A percentile compares a stretch with the other conserved stretches of the same genome.
phyloP scores from a whole-genome alignment of 92 coral and sea anemone species.

The Pocillopora meandrina region DNA sequence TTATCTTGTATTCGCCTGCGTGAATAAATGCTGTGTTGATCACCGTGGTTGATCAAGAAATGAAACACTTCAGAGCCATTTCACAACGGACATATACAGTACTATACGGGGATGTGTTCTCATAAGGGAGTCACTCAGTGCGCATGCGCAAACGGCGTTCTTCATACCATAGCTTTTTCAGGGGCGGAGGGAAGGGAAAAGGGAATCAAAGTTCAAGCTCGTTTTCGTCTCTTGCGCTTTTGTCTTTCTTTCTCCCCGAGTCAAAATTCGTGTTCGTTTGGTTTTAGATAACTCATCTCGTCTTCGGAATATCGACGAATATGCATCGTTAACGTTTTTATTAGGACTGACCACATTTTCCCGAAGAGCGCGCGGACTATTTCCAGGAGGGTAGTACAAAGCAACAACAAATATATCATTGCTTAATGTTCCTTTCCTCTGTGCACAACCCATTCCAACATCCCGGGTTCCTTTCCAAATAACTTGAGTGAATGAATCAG shows the following conservation, averaged over 20 bases:
- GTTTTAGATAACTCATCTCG: slow-evolving; percentile 39
- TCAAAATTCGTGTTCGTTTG: neutral
- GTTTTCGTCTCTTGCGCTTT: neutral
- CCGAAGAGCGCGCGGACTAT: slow-evolving; percentile 75
- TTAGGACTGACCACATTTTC: slow-evolving; percentile 82
- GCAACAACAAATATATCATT: slow-evolving; percentile 94
- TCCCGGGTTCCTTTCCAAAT: slow-evolving; percentile 90
- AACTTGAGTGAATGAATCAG: slow-evolving; percentile 95
- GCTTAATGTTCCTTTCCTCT: slow-evolving; percentile 88
- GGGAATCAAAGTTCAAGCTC: neutral
- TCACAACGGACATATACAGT: too few relatives aligned
- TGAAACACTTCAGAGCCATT: too few relatives aligned
- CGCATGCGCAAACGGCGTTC: neutral
- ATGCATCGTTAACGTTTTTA: slow-evolving; percentile 76
- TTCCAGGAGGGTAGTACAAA: slow-evolving; percentile 91
- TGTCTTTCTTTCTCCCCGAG: neutral
- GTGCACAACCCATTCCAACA: slow-evolving; percentile 97
- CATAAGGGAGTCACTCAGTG: neutral
- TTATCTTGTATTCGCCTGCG: too few relatives aligned
- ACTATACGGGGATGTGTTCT: too few relatives aligned
- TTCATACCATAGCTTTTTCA: too few relatives aligned
- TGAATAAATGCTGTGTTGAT: too few relatives aligned
- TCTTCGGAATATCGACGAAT: slow-evolving; percentile 81
- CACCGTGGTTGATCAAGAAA: too few relatives aligned
- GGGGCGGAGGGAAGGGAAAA: too few relatives aligned